Percentiles rank a stretch among this genome's conserved stretches.
phyloP scores from a whole-genome alignment of 2,888 invertebrate genomes.

The Apodemia mormo region DNA sequence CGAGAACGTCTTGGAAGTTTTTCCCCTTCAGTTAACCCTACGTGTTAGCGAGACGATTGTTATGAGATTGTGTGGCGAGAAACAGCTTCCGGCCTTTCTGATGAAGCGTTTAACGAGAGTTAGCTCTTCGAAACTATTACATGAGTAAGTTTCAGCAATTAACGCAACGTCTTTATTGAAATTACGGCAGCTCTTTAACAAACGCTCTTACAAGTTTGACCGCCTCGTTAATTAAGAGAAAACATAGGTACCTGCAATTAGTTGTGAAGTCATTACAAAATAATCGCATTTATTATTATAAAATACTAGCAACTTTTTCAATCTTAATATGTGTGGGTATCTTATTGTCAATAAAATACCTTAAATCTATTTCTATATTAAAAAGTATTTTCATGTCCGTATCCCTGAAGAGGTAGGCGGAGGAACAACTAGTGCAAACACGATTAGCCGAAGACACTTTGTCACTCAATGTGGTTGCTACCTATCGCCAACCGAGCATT shows the following conservation, averaged over 20 bases:
- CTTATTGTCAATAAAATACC: too few relatives aligned
- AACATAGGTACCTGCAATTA: background rate
- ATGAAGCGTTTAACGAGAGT: conserved; percentile 1
- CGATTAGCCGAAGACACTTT: too few relatives aligned
- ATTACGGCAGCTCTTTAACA: conserved; percentile 5
- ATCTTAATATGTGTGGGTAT: too few relatives aligned
- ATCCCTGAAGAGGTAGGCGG: too few relatives aligned
- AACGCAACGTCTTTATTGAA: conserved; percentile 1
- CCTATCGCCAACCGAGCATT: too few relatives aligned
- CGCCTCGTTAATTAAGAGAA: background rate
- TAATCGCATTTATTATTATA: background rate
- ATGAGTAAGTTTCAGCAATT: background rate
- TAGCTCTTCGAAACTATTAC: conserved; percentile 1
- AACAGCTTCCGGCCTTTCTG: background rate
- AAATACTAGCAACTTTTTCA: too few relatives aligned
- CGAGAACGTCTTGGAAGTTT: too few relatives aligned
- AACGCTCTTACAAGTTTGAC: conserved; percentile 1
- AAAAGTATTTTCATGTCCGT: too few relatives aligned
- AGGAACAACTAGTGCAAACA: too few relatives aligned
- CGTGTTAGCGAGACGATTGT: background rate
- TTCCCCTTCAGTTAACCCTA: background rate
- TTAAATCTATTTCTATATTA: too few relatives aligned
- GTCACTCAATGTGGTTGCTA: too few relatives aligned
- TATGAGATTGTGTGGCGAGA: conserved; percentile 1
- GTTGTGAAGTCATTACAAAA: background rate